Base-by-base conservation (phyloP, 1,140 invertebrate species). In the Proctacanthus coquilletti region DNA sequence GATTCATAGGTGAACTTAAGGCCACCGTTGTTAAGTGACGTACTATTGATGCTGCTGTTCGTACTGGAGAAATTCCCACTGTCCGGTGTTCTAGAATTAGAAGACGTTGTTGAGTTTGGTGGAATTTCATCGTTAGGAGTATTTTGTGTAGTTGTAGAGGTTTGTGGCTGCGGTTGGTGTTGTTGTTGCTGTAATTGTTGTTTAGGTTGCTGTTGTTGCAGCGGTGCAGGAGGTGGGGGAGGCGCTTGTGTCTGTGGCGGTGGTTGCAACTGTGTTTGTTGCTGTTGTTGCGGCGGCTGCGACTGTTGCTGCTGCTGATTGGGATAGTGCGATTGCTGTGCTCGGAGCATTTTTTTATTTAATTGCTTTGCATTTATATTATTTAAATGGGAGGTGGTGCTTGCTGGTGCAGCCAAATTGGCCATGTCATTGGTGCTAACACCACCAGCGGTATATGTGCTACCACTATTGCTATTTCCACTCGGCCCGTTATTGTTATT, bases 1-100 rank as follows among this genome's bases (percentile, higher is more conserved):
- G 56, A 45, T 38, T 63, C 61, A 37, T 62, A 63, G 18, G 38
- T 49, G 27, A 62, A 53, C 41, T 63, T 63, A 5, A 62, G 38
- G 5, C 55, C 55, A 36, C 53, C 43, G 6, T 29, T 40, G 5
- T n/a, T 8, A 35, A 18, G 11, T 23, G n/a, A 31, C 21, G 37
- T n/a, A 30, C n/a, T 39, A 14, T 9, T n/a, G 14, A 8, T 31
- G 4, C 23, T 13, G 13, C 23, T 13, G n/a, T n/a, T n/a, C n/a
- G n/a, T 38, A 34, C 23, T 45, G 1, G 41, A 42, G 30, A 21
- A 45, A n/a, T 42, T 18, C 34, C 41, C 47, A 43, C 47, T 48
- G 43, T 60, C 56, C 3, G 56, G 56, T 27, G 56, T 60, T 47
- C 56, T 60, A 23, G 34, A 36, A 41, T 18, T 36, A 36, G 21